Percentiles rank a stretch among this genome's conserved stretches.
Conservation (phyloP, 2,113 vertebrate genomes). For the Proterorhinus semilunaris region DNA sequence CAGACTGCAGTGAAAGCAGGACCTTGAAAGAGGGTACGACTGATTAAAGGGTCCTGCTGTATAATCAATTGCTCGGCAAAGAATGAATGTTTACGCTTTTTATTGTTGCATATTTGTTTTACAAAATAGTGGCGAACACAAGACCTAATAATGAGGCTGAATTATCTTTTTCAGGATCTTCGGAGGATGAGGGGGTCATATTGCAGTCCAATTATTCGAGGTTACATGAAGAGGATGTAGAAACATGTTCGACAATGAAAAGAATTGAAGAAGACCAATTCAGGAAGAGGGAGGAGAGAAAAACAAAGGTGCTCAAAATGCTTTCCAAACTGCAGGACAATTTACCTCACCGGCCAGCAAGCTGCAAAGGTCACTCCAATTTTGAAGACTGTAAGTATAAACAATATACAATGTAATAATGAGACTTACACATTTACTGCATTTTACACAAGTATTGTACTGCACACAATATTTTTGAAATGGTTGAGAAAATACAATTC, state of each 20-base stretch:
- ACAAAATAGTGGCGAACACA: not conserved
- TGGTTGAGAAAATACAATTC: too few species aligned
- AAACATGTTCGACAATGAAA: not conserved
- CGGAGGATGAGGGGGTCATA: slow-evolving; percentile 6
- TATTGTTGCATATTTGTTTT: slow-evolving; percentile 6
- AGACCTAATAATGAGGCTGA: not conserved
- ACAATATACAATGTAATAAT: not conserved
- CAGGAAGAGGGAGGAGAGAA: slow-evolving; percentile 52
- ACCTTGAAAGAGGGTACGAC: slow-evolving; percentile 47
- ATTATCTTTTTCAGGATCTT: slow-evolving; percentile 37
- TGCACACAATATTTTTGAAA: too few species aligned
- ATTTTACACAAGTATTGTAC: too few species aligned
- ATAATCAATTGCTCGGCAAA: too few species aligned
- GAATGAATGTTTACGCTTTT: too few species aligned
- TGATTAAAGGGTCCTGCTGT: not conserved
- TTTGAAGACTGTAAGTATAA: slow-evolving; percentile 72
- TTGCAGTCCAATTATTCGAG: slow-evolving; percentile 15
- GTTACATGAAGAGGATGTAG: not conserved
- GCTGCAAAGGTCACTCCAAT: slow-evolving; percentile 42
- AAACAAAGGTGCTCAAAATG: slow-evolving; percentile 54
- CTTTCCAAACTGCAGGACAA: slow-evolving; percentile 68
- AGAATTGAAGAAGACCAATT: slow-evolving; percentile 29
- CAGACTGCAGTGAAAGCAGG: slow-evolving; percentile 39
- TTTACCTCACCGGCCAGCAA: slow-evolving; percentile 2
- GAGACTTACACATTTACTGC: not conserved